Evolutionary conservation across 2,888 invertebrate species (phyloP), one percentile per base, ranked within the genome.

Genomic region (Malachius bipustulatus): DNA sequence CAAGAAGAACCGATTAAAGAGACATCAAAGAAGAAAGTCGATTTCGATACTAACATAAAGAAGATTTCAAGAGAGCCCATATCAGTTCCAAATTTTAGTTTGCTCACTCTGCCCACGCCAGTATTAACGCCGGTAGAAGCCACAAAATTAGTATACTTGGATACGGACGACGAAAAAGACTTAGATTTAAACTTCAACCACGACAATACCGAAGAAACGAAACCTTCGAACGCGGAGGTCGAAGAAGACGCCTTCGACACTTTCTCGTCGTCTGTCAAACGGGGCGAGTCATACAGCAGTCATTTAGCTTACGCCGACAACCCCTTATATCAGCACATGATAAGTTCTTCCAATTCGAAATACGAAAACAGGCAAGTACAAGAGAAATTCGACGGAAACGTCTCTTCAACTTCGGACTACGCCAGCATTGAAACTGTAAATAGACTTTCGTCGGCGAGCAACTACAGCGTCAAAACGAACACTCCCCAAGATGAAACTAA

Each of bases 371-470:
- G 65, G 14, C 65, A 66, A 12, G 64, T 69, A 30, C 71, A 73
- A 38, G 74, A 75, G 45, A 57, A 53, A 14, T 60, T 58, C 2
- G 71, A 71, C 39, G 65, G 64, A 35, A 71, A 71, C 40, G 52
- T 69, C 40, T 77, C 77, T 1, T 77, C 77, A 0, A 81, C 82
- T 1, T 81, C 82, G 3, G 82, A 82, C 52, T 82, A 82, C 57
- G 80, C 78, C 35, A 80, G 81, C 52, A 77, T 80, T 32, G 82
- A 80, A 57, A 70, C 71, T 0, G 72, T 77, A 13, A 71, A 73
- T 54, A 57, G 71, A 16, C 52, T 70, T 29, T 66, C 71, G 2
- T 70, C 69, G 1, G 64, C 63, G 12, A 65, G 64, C 42, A 64
- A 59, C 43, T 65, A 65, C 42, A 65, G 63, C 39, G 57, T 61